These are phyloP conservation scores for Tetragnatha versicolor DNA, from an alignment of 1,140 invertebrate genomes.

Conservation along the genomic window DNA sequence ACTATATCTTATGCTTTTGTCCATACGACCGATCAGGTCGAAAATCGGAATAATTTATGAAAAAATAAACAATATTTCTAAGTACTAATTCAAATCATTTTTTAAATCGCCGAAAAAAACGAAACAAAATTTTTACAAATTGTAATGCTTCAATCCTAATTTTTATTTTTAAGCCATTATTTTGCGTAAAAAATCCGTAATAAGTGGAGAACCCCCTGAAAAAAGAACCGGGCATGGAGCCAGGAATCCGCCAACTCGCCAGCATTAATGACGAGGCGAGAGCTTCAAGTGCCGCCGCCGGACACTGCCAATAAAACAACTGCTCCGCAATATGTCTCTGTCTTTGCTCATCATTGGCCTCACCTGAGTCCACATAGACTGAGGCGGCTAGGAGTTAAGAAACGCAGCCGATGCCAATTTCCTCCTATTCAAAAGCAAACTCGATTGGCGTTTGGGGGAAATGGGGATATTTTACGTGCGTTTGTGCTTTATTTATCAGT, in stretches of 20 bases:
- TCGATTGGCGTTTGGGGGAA: too few relatives aligned
- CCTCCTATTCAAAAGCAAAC: too few relatives aligned
- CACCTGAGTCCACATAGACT: too few relatives aligned
- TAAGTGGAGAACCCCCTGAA: slow-evolving; percentile 18
- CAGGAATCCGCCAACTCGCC: slow-evolving; percentile 44
- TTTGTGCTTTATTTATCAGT: too few relatives aligned
- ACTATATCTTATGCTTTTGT: too few relatives aligned
- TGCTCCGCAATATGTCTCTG: slow-evolving; percentile 22
- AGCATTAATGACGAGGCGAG: slow-evolving; percentile 52
- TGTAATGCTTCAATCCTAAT: background rate
- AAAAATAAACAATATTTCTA: background rate
- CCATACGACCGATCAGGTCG: too few relatives aligned
- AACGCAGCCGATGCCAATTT: too few relatives aligned
- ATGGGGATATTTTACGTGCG: too few relatives aligned
- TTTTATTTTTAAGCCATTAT: background rate
- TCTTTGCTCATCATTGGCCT: too few relatives aligned
- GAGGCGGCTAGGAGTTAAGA: background rate
- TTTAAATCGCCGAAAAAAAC: background rate
- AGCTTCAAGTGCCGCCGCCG: slow-evolving; percentile 19
- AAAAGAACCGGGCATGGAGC: slow-evolving; percentile 48
- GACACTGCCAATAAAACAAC: slow-evolving; percentile 45
- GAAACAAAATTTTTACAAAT: background rate
- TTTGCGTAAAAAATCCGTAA: background rate
- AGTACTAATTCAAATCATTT: background rate
- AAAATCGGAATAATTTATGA: background rate